Evolutionary conservation across 2,797 vertebrate genomes (phyloP).

Genomic region (Rousettus madagascariensis): DNA sequence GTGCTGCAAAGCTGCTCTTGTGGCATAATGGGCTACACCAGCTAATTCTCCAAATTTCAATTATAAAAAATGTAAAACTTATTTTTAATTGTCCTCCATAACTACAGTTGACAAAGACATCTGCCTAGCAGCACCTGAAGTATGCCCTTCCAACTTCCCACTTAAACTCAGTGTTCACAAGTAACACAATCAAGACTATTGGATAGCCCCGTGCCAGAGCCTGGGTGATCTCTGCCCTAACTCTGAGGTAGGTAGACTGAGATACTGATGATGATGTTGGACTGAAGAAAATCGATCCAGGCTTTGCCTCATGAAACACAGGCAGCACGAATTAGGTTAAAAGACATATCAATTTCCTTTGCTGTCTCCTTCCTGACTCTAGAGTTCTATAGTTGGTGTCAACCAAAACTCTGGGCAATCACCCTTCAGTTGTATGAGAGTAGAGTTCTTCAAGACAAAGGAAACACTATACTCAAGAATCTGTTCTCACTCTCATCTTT

Average conservation of each 20-base stretch:
- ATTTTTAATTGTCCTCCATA: neutral
- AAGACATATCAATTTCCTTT: neutral
- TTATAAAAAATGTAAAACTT: neutral
- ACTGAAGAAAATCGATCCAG: neutral
- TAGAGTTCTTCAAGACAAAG: neutral
- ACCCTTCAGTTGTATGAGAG: neutral
- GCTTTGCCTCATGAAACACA: neutral
- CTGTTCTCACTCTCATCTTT: neutral
- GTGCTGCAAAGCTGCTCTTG: neutral
- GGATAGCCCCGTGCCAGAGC: neutral
- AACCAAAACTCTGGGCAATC: neutral
- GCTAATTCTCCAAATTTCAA: neutral
- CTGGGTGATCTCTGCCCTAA: neutral
- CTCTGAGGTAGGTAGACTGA: neutral
- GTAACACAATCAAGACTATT: neutral
- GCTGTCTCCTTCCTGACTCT: neutral
- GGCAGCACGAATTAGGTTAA: neutral
- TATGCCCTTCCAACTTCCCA: neutral
- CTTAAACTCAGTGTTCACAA: neutral
- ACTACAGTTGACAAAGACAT: constrained; percentile 2
- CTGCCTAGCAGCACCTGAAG: neutral
- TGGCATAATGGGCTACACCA: neutral
- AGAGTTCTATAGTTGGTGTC: neutral
- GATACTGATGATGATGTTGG: neutral
- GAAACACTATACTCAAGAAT: neutral